Conservation (phyloP, 2,888 invertebrate species). For the Eupithecia subfuscata region DNA sequence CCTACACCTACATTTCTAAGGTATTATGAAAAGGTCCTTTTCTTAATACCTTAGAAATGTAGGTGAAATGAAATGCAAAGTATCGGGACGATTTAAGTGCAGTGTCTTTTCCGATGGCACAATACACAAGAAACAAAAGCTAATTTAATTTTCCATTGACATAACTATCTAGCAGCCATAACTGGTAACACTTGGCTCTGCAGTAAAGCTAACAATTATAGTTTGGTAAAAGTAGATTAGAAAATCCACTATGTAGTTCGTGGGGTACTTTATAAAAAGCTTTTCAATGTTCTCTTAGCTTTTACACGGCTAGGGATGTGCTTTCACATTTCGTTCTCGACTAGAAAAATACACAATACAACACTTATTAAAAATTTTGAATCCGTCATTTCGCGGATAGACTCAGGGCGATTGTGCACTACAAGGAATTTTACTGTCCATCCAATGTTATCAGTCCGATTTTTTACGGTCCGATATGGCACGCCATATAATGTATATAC, state of each 20-base stretch:
- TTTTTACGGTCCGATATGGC: too few species aligned
- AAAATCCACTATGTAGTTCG: constrained; percentile 27
- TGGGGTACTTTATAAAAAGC: constrained; percentile 40
- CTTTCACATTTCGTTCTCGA: background rate
- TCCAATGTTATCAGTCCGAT: too few species aligned
- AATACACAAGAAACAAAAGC: background rate
- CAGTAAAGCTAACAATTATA: constrained; percentile 8
- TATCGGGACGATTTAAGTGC: background rate
- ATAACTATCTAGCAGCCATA: background rate
- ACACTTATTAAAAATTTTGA: background rate
- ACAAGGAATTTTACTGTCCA: too few species aligned
- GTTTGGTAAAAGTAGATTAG: constrained; percentile 26
- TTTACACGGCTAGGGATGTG: constrained; percentile 20
- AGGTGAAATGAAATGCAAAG: too few species aligned
- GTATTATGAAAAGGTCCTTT: too few species aligned
- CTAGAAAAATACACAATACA: background rate
- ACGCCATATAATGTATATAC: too few species aligned
- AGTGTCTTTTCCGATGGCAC: background rate
- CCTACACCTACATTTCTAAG: background rate
- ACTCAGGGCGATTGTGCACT: too few species aligned
- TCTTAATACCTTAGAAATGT: too few species aligned
- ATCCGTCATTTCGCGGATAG: background rate
- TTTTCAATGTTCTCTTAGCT: constrained; percentile 27
- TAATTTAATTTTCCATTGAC: background rate
- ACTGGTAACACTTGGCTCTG: background rate